phyloP scores from a whole-genome alignment of 2,113 vertebrate species.

The Perccottus glenii region DNA sequence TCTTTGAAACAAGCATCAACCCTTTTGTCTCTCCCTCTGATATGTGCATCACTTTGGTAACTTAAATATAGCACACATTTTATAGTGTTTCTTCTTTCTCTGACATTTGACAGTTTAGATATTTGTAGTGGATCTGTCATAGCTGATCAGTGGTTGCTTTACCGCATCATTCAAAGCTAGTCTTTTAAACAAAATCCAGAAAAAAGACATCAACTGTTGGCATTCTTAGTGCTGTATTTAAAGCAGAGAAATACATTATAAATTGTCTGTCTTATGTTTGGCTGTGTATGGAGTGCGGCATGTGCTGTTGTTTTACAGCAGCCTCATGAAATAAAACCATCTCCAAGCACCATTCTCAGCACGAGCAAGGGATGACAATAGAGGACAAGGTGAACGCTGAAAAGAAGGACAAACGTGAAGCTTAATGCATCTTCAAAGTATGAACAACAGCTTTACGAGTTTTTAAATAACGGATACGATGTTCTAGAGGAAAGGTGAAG shows the following conservation, averaged over 20 bases:
- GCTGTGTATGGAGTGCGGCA: not conserved
- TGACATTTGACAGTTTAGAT: slow-evolving; percentile 6
- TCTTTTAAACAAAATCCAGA: too few relatives aligned
- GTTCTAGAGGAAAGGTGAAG: not conserved
- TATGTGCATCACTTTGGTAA: not conserved
- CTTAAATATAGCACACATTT: slow-evolving; percentile 2
- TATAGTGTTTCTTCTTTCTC: slow-evolving; percentile 3
- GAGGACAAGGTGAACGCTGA: slow-evolving; percentile 38
- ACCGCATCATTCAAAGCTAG: not conserved
- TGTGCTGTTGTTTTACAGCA: not conserved
- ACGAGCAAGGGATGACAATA: not conserved
- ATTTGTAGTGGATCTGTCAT: not conserved
- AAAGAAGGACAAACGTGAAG: slow-evolving; percentile 19
- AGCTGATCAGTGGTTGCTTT: not conserved
- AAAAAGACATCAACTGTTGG: too few relatives aligned
- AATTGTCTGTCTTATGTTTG: not conserved
- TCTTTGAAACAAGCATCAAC: slow-evolving; percentile 12
- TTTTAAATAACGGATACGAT: slow-evolving; percentile 4
- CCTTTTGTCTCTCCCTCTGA: slow-evolving; percentile 7
- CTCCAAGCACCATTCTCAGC: slow-evolving; percentile 2
- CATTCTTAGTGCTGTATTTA: too few relatives aligned
- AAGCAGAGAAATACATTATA: too few relatives aligned
- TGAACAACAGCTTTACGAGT: slow-evolving; percentile 17
- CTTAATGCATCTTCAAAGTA: slow-evolving; percentile 4
- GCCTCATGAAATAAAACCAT: not conserved